Evolutionary conservation across 2,888 invertebrate genomes (phyloP).

Genomic region (Drosophila stalkeri): DNA sequence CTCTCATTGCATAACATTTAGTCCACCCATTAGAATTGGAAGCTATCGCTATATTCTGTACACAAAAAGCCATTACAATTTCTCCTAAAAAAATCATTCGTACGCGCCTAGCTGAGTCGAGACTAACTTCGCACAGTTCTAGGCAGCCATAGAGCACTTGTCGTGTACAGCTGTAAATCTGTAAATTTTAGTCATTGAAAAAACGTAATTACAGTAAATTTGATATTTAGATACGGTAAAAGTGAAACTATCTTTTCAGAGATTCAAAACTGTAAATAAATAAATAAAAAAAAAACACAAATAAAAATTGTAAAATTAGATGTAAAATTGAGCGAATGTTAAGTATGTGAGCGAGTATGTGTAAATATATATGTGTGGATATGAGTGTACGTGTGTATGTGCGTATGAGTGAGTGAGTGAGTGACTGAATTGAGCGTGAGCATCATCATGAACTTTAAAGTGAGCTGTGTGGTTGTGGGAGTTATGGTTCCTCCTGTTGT

Average conservation of each 20-base stretch:
- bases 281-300: constrained; percentile 56
- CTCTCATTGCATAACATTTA: constrained; percentile 57
- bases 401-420: constrained; percentile 21
- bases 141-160: constrained; percentile 65
- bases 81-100: constrained; percentile 23
- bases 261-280: constrained; percentile 44
- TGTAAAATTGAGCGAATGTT: constrained; percentile 51
- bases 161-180: constrained; percentile 66
- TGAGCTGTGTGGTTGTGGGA: constrained; percentile 31
- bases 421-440: constrained; percentile 31
- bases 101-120: constrained; percentile 33
- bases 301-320: constrained; percentile 66
- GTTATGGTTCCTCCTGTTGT: constrained; percentile 21
- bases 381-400: constrained; percentile 37
- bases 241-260: constrained; percentile 28
- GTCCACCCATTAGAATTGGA: constrained; percentile 31
- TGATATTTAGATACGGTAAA: constrained; percentile 40
- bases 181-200: constrained; percentile 57
- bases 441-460: constrained; percentile 12
- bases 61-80: constrained; percentile 23
- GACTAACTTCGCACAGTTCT: constrained; percentile 34
- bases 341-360: constrained; percentile 29
- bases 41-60: constrained; percentile 31
- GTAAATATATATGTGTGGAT: constrained; percentile 32
- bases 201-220: constrained; percentile 44